Evolutionary conservation across 2,797 vertebrate species (phyloP).

Genomic region (Lophotriccus pileatus): DNA sequence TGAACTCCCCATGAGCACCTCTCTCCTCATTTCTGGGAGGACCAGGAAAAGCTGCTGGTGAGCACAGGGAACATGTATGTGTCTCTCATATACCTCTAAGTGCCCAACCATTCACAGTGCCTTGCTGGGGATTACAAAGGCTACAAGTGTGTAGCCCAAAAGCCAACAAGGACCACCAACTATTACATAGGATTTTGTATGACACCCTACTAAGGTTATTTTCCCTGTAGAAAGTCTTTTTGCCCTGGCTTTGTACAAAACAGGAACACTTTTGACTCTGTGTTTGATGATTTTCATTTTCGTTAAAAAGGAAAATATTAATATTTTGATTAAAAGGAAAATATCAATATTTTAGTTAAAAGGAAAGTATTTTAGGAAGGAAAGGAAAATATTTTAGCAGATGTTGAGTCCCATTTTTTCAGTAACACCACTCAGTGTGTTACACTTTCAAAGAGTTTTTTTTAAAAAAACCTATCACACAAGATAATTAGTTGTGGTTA

Average conservation of each 20-base stretch:
- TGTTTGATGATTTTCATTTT: neutral
- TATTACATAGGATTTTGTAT: neutral
- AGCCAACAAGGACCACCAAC: neutral
- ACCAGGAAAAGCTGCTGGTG: neutral
- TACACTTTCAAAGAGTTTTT: neutral
- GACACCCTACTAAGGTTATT: neutral
- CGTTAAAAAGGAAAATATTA: neutral
- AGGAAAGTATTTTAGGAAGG: neutral
- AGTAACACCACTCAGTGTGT: neutral
- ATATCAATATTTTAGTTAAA: neutral
- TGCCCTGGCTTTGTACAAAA: neutral
- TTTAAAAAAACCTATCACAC: neutral
- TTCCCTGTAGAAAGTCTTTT: neutral
- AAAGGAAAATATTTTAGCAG: neutral
- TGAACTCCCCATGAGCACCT: neutral
- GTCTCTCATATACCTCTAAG: fast-evolving
- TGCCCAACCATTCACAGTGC: neutral
- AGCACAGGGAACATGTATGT: neutral
- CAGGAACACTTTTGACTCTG: neutral
- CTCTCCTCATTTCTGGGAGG: neutral
- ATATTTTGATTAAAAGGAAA: neutral
- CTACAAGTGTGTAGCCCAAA: neutral
- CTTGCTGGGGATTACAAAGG: neutral
- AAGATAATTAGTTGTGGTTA: neutral
- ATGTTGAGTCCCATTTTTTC: neutral